Conservation (phyloP, 2,888 invertebrate genomes). For the Agrilus cyanescens region DNA sequence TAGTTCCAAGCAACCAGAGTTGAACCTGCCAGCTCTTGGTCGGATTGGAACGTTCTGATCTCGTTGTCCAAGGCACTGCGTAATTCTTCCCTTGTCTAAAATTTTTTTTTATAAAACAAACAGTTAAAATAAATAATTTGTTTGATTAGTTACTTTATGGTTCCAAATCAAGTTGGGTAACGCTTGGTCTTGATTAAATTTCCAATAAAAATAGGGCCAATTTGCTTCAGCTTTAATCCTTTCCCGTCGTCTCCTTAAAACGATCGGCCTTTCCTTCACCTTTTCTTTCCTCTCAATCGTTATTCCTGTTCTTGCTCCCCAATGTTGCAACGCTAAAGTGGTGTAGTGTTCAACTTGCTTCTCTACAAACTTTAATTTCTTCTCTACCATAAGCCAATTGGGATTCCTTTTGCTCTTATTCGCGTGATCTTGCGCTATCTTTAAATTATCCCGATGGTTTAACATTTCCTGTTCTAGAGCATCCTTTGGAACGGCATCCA, state of each 20-base stretch:
- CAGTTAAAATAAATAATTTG: not conserved
- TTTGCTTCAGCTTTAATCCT: slow-evolving; percentile 77
- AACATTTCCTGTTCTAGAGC: slow-evolving; percentile 59
- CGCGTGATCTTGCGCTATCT: slow-evolving; percentile 76
- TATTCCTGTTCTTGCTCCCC: slow-evolving; percentile 52
- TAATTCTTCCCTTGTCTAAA: slow-evolving; percentile 86
- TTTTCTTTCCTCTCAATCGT: slow-evolving; percentile 44
- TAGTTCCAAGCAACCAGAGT: slow-evolving; percentile 94
- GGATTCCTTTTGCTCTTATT: slow-evolving; percentile 54
- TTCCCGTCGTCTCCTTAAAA: slow-evolving; percentile 80
- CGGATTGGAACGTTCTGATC: slow-evolving; percentile 76
- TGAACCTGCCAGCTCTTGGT: slow-evolving; percentile 76
- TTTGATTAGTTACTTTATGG: slow-evolving; percentile 61
- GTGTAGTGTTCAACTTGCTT: slow-evolving; percentile 68
- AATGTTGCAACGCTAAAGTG: slow-evolving; percentile 56
- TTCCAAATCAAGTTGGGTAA: slow-evolving; percentile 98
- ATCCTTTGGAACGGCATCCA: slow-evolving; percentile 67
- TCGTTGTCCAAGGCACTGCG: slow-evolving; percentile 87
- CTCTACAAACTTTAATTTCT: slow-evolving; percentile 65
- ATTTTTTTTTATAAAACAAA: not conserved
- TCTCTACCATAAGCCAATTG: slow-evolving; percentile 60
- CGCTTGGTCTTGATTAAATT: slow-evolving; percentile 88
- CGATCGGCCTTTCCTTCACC: slow-evolving; percentile 72
- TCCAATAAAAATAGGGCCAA: slow-evolving; percentile 90
- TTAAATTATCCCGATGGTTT: slow-evolving; percentile 85